A percentile compares a stretch with the other conserved stretches of the same genome.
Evolutionary conservation across 2,113 vertebrate species (phyloP).

Genomic region (Tiliqua scincoides): DNA sequence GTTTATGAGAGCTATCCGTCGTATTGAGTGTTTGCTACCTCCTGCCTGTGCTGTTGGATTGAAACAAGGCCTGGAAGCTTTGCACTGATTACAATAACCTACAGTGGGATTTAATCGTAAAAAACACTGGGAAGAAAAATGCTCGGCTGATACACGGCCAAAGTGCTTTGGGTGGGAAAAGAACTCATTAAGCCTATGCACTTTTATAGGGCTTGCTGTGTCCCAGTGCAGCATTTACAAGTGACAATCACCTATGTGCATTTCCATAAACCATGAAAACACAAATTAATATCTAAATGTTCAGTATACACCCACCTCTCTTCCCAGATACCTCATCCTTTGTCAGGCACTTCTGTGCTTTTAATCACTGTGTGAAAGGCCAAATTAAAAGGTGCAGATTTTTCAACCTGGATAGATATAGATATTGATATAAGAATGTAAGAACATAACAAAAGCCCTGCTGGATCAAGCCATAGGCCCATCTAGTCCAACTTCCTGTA

Average conservation of each 20-base stretch:
- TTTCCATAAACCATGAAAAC: slow-evolving; percentile 25
- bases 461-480: background rate
- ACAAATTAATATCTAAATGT: slow-evolving; percentile 26
- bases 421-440: too few species aligned
- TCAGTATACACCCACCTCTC: slow-evolving; percentile 6
- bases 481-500: too few species aligned
- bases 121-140: background rate
- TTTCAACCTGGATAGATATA: background rate
- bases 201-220: slow-evolving; percentile 7
- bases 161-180: background rate
- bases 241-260: slow-evolving; percentile 19
- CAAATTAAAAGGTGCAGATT: background rate
- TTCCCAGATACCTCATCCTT: slow-evolving; percentile 27
- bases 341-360: background rate
- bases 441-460: too few species aligned
- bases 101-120: background rate
- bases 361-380: slow-evolving; percentile 4
- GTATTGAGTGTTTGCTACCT: background rate
- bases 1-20: background rate
- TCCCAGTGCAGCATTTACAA: slow-evolving; percentile 14
- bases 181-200: slow-evolving; percentile 19
- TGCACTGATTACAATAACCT: background rate
- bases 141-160: slow-evolving; percentile 1
- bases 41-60: background rate
- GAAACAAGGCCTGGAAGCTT: background rate